These are phyloP conservation scores for Chaitophorus viminalis DNA, from an alignment of 2,888 invertebrate species.

Conservation along the genomic window DNA sequence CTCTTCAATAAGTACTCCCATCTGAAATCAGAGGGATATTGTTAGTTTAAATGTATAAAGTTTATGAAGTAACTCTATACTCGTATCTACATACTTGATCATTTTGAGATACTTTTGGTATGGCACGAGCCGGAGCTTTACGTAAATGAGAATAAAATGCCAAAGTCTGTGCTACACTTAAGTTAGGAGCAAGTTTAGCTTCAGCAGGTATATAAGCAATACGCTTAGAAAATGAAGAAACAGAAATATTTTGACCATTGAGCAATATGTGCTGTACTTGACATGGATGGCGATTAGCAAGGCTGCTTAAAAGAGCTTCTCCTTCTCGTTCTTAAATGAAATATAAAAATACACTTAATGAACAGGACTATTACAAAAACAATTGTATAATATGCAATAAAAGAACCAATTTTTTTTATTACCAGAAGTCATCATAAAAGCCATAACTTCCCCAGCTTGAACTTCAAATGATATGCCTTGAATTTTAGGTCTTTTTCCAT, in stretches of 20 bases:
- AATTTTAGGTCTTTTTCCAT: slow-evolving; percentile 68
- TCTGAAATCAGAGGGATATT: slow-evolving; percentile 71
- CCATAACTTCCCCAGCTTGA: slow-evolving; percentile 89
- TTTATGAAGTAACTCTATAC: neutral
- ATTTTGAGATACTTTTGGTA: slow-evolving; percentile 64
- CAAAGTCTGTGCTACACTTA: slow-evolving; percentile 91
- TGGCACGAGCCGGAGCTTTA: slow-evolving; percentile 63
- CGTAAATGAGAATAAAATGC: slow-evolving; percentile 71
- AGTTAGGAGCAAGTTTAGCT: slow-evolving; percentile 81
- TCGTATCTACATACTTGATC: slow-evolving; percentile 64
- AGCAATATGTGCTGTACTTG: slow-evolving; percentile 74
- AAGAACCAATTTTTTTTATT: slow-evolving; percentile 24
- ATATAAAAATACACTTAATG: slow-evolving; percentile 33
- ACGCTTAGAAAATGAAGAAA: slow-evolving; percentile 76
- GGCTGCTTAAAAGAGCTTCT: slow-evolving; percentile 83
- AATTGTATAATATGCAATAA: slow-evolving; percentile 19
- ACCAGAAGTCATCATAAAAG: slow-evolving; percentile 85
- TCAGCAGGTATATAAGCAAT: slow-evolving; percentile 82
- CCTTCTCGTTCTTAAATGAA: slow-evolving; percentile 77
- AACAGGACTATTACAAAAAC: slow-evolving; percentile 23
- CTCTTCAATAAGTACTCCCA: slow-evolving; percentile 89
- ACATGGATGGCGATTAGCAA: slow-evolving; percentile 79
- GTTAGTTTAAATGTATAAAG: neutral
- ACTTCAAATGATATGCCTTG: slow-evolving; percentile 87
- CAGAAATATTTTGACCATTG: slow-evolving; percentile 85